phyloP scores from a whole-genome alignment of 2,113 vertebrate genomes.

The Nasalis larvatus region DNA sequence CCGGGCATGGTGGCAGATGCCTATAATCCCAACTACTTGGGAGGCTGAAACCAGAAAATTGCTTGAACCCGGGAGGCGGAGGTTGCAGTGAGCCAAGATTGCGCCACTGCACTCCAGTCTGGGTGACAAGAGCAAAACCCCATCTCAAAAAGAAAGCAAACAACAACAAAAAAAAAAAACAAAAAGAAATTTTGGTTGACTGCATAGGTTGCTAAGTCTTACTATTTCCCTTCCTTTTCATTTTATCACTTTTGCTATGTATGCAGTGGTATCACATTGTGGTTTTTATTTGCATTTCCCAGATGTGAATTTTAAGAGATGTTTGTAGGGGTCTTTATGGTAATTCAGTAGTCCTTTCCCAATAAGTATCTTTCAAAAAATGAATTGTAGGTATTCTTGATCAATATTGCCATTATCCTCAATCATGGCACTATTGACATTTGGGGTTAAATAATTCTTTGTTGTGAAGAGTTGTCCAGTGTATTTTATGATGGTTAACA shows the following conservation, averaged over 20 bases:
- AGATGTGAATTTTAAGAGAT: background rate
- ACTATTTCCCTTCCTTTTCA: background rate
- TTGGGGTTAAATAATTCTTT: background rate
- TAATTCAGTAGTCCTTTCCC: background rate
- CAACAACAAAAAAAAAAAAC: accelerated
- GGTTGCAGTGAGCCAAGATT: too few species aligned
- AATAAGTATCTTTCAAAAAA: background rate
- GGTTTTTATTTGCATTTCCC: background rate
- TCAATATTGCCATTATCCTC: too few species aligned
- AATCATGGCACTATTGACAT: background rate
- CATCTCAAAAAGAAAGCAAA: too few species aligned
- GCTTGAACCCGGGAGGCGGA: too few species aligned
- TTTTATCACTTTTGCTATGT: background rate
- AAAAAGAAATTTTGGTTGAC: background rate
- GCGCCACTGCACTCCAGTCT: too few species aligned
- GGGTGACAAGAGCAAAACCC: too few species aligned
- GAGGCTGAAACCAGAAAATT: too few species aligned
- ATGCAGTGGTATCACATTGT: background rate
- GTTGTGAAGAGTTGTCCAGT: accelerated
- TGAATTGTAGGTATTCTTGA: too few species aligned
- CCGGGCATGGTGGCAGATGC: too few species aligned
- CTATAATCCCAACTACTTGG: too few species aligned
- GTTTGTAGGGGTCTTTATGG: background rate
- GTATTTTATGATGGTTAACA: background rate
- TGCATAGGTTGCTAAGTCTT: background rate